Evolutionary conservation across 2,797 vertebrate species (phyloP).

Genomic region (Allobates femoralis): DNA sequence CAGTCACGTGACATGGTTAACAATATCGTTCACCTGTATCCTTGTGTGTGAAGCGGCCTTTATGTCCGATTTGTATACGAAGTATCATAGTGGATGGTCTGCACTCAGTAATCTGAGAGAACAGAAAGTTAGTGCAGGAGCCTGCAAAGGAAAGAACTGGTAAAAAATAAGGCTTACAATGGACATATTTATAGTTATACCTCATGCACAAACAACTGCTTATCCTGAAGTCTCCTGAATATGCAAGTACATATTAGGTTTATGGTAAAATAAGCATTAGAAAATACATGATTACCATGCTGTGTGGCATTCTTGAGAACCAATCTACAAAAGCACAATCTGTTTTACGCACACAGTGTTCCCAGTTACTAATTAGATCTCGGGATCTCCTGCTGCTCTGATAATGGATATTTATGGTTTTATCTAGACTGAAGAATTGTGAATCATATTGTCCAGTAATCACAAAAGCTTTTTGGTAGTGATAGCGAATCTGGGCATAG

Average conservation of each 20-base stretch:
- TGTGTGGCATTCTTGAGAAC: constrained; percentile 25
- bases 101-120: too few relatives aligned
- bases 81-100: too few relatives aligned
- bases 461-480: constrained; percentile 29
- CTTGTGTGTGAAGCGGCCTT: too few relatives aligned
- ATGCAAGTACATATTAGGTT: neutral
- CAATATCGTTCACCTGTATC: too few relatives aligned
- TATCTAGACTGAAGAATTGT: constrained; percentile 33
- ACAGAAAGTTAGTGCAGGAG: too few relatives aligned
- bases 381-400: constrained; percentile 53
- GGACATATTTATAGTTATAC: too few relatives aligned
- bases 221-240: too few relatives aligned
- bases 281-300: constrained; percentile 22
- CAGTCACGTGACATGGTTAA: too few relatives aligned
- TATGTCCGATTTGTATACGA: too few relatives aligned
- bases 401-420: constrained; percentile 56
- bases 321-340: constrained; percentile 49
- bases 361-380: constrained; percentile 56
- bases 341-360: constrained; percentile 45
- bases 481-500: constrained; percentile 20
- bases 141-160: too few relatives aligned
- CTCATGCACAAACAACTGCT: too few relatives aligned
- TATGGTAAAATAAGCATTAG: neutral
- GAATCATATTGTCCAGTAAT: constrained; percentile 42
- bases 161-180: too few relatives aligned